These are phyloP conservation scores for Sandelia bainsii DNA, from an alignment of 2,797 vertebrate genomes.

Conservation along the genomic window DNA sequence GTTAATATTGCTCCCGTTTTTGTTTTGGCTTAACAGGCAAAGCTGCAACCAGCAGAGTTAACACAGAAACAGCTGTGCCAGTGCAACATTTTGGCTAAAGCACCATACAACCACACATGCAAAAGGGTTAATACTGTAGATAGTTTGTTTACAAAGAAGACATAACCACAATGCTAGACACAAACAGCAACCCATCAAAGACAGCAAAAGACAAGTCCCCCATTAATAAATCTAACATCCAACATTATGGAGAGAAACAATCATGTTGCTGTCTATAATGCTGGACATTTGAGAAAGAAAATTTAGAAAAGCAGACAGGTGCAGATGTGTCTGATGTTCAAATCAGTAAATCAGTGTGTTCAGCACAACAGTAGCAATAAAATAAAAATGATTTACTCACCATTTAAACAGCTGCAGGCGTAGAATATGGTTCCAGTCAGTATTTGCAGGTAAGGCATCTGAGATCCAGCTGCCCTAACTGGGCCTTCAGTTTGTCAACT, in stretches of 20 bases:
- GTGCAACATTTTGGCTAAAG: slow-evolving; percentile 1
- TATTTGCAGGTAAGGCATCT: slow-evolving; percentile 35
- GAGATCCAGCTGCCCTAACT: slow-evolving; percentile 28
- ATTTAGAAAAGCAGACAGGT: slow-evolving; percentile 14
- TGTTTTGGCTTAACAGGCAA: slow-evolving; percentile 11
- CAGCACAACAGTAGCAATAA: slow-evolving; percentile 22
- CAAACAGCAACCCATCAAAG: slow-evolving; percentile 10
- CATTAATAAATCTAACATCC: slow-evolving; percentile 23
- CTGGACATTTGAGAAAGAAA: background rate
- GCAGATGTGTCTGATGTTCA: slow-evolving; percentile 32
- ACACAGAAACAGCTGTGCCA: slow-evolving; percentile 20
- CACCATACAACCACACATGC: slow-evolving; percentile 18
- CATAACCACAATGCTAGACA: background rate
- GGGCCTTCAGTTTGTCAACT: slow-evolving; percentile 1
- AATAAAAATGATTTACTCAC: slow-evolving; percentile 24
- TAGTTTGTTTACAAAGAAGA: background rate
- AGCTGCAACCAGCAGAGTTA: slow-evolving; percentile 17
- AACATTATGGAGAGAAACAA: slow-evolving; percentile 3
- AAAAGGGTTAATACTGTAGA: slow-evolving; percentile 5
- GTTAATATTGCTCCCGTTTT: background rate
- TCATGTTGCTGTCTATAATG: background rate
- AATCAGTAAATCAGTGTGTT: slow-evolving; percentile 36
- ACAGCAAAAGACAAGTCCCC: background rate
- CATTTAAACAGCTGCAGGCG: slow-evolving; percentile 41
- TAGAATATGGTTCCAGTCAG: slow-evolving; percentile 27